A percentile compares a stretch with the other conserved stretches of the same genome.
Evolutionary conservation across 2,797 vertebrate genomes (phyloP).

Genomic region (Ataeniobius toweri): DNA sequence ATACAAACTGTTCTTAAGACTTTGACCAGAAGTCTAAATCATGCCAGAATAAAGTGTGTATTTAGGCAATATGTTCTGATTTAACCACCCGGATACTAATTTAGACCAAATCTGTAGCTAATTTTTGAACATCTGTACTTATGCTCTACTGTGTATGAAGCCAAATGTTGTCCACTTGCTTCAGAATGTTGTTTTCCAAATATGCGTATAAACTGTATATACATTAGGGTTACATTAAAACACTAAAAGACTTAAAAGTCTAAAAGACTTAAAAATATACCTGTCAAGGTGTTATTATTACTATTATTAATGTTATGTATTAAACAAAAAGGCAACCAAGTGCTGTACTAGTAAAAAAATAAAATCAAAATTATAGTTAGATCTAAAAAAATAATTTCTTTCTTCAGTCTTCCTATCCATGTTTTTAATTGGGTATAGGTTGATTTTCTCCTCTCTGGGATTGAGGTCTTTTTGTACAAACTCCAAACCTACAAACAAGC

Average conservation of each 20-base stretch:
- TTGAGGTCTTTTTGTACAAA: neutral
- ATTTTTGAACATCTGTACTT: neutral
- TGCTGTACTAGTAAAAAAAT: too few species aligned
- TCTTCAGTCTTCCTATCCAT: neutral
- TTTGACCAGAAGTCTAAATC: neutral
- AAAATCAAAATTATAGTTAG: neutral
- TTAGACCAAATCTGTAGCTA: neutral
- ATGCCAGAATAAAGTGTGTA: neutral
- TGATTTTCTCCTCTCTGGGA: neutral
- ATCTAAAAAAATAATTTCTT: neutral
- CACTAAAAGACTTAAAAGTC: neutral
- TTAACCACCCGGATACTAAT: neutral
- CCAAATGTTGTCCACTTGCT: neutral
- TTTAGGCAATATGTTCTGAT: neutral
- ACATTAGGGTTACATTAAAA: neutral
- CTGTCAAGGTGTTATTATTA: too few species aligned
- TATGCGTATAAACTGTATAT: neutral
- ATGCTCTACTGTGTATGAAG: neutral
- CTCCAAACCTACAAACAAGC: conserved; percentile 1
- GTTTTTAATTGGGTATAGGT: neutral
- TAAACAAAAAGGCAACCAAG: too few species aligned
- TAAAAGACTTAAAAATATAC: neutral
- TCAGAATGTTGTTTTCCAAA: neutral
- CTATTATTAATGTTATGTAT: too few species aligned
- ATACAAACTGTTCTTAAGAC: too few species aligned